These are phyloP conservation scores for Gasteruption jaculator DNA, from an alignment of 2,888 invertebrate species.

Conservation along the genomic window DNA sequence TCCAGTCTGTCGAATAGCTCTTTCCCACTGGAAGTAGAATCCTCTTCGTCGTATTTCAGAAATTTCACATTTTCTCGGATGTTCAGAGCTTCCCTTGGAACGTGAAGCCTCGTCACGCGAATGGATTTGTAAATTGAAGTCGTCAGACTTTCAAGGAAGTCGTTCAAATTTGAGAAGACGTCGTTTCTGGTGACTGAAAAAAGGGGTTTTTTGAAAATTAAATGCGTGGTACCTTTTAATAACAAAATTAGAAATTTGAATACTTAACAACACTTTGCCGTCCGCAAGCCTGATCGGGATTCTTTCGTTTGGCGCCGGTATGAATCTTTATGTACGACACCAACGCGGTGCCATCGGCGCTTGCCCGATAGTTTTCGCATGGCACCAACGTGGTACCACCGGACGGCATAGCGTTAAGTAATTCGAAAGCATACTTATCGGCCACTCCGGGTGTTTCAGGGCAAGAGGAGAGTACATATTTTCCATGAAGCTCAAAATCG, in stretches of 20 bases:
- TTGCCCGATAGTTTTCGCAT: too few species aligned
- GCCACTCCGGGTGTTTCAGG: constrained; percentile 53
- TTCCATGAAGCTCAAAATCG: constrained; percentile 35
- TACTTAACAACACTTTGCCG: too few species aligned
- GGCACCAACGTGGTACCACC: too few species aligned
- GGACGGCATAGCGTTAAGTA: constrained; percentile 1
- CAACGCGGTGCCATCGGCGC: too few species aligned
- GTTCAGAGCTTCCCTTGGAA: constrained; percentile 53
- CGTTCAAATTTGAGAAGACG: constrained; percentile 54
- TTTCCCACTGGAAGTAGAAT: too few species aligned
- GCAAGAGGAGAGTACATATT: constrained; percentile 51
- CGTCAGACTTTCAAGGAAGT: constrained; percentile 54
- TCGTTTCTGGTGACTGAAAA: constrained; percentile 47
- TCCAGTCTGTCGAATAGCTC: constrained; percentile 36
- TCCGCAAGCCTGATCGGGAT: too few species aligned
- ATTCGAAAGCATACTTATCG: constrained; percentile 52
- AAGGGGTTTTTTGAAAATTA: constrained; percentile 1
- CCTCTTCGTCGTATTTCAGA: constrained; percentile 19
- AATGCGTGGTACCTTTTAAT: background rate
- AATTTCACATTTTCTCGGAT: too few species aligned
- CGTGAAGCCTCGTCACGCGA: constrained; percentile 56
- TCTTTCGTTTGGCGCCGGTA: too few species aligned
- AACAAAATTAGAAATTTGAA: too few species aligned
- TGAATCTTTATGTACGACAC: too few species aligned
- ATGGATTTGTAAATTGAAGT: constrained; percentile 55